Conservation (phyloP, 2,888 invertebrate species). For the Dione juno region DNA sequence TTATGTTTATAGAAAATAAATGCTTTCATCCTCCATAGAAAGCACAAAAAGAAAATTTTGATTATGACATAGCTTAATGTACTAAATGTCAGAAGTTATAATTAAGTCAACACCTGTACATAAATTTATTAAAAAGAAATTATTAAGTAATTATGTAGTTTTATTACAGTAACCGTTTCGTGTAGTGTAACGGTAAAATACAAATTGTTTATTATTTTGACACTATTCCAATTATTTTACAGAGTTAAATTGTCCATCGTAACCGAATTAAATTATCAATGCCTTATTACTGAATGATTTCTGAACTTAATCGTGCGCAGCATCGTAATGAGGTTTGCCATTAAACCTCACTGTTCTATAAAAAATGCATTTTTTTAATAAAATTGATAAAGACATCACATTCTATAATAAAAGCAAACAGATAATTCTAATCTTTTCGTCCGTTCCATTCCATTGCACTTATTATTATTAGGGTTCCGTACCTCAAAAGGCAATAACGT, state of each 20-base stretch:
- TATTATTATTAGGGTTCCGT: too few species aligned
- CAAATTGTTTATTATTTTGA: constrained; percentile 10
- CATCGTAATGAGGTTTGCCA: constrained; percentile 55
- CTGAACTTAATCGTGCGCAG: constrained; percentile 56
- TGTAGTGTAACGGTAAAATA: background rate
- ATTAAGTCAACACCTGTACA: too few species aligned
- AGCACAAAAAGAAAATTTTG: too few species aligned
- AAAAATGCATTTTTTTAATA: constrained; percentile 23
- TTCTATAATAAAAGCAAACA: background rate
- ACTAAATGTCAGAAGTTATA: too few species aligned
- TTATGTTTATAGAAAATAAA: too few species aligned
- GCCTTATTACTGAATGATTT: constrained; percentile 54
- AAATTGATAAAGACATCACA: constrained; percentile 10
- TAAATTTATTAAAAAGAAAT: too few species aligned
- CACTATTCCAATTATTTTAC: constrained; percentile 42
- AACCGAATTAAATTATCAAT: constrained; percentile 53
- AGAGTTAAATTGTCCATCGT: constrained; percentile 51
- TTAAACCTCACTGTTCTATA: constrained; percentile 16
- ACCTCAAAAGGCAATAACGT: too few species aligned
- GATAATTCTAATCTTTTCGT: too few species aligned
- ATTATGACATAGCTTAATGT: too few species aligned
- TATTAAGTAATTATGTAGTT: too few species aligned
- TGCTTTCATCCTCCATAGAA: too few species aligned
- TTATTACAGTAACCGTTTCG: background rate
- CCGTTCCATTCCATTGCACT: too few species aligned